Evolutionary conservation across 1,140 invertebrate genomes (phyloP).

Genomic region (Uloborus diversus): DNA sequence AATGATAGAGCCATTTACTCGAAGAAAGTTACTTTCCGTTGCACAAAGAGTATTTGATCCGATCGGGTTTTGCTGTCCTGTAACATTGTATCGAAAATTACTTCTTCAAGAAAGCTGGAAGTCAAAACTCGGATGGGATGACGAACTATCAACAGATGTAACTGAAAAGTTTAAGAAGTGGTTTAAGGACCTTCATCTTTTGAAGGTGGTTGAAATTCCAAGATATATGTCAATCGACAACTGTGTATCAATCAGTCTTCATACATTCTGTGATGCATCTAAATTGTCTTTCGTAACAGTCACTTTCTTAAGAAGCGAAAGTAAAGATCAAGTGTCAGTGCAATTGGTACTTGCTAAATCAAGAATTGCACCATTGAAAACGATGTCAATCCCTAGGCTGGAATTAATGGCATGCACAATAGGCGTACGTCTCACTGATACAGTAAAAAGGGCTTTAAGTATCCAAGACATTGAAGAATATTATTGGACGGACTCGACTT

Average conservation of each 20-base stretch:
- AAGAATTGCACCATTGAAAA: not conserved
- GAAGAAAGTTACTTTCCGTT: not conserved
- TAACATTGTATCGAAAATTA: not conserved
- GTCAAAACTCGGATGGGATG: not conserved
- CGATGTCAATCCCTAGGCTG: not conserved
- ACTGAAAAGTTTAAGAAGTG: not conserved
- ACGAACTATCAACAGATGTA: not conserved
- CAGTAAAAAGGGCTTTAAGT: not conserved
- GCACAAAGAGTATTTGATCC: slow-evolving; percentile 2
- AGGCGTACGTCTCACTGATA: not conserved
- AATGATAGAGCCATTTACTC: not conserved
- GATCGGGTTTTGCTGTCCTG: slow-evolving; percentile 3
- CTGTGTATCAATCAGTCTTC: not conserved
- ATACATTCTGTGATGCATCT: slow-evolving; percentile 8
- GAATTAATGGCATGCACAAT: not conserved
- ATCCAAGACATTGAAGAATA: not conserved
- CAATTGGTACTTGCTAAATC: not conserved
- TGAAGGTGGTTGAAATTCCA: not conserved
- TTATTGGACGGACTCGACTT: not conserved
- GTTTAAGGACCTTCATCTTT: not conserved
- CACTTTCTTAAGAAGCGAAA: not conserved
- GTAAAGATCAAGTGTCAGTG: not conserved
- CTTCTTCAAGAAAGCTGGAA: not conserved
- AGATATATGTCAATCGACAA: not conserved
- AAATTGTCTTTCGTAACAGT: not conserved